Percentiles rank a stretch among this genome's conserved stretches.
phyloP scores from a whole-genome alignment of 2,888 invertebrate genomes.

The Selenia dentaria region DNA sequence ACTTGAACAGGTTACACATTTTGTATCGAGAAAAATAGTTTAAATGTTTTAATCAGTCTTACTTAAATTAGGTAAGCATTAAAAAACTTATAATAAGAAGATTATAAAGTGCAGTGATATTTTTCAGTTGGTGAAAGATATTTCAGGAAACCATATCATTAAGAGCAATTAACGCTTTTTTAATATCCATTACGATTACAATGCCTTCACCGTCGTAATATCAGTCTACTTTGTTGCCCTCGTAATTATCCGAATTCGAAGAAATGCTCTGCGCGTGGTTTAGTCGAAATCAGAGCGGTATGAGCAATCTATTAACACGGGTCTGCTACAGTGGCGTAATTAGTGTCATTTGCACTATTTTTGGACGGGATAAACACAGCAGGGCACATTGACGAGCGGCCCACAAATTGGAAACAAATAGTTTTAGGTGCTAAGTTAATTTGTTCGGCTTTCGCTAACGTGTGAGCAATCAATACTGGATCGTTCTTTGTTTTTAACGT shows the following conservation, averaged over 20 bases:
- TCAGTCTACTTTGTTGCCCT: too few relatives aligned
- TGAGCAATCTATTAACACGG: conserved; percentile 73
- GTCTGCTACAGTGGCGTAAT: conserved; percentile 69
- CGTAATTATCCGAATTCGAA: conserved; percentile 35
- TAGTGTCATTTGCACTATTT: conserved; percentile 83
- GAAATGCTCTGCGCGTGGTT: conserved; percentile 39
- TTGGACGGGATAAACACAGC: conserved; percentile 80
- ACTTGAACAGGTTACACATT: too few relatives aligned
- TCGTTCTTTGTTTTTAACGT: conserved; percentile 55
- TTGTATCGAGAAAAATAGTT: too few relatives aligned
- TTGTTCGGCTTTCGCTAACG: conserved; percentile 80
- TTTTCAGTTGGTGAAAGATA: too few relatives aligned
- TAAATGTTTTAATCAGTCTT: too few relatives aligned
- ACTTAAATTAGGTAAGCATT: too few relatives aligned
- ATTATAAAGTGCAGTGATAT: too few relatives aligned
- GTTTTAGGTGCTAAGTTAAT: conserved; percentile 80
- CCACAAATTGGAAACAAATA: conserved; percentile 79
- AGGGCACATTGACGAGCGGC: conserved; percentile 69
- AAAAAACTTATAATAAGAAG: too few relatives aligned
- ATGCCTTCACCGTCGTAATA: too few relatives aligned
- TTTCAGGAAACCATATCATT: too few relatives aligned
- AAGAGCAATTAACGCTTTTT: too few relatives aligned
- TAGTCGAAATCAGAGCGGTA: conserved; percentile 63
- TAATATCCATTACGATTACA: too few relatives aligned
- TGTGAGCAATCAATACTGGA: conserved; percentile 68